Conservation (phyloP, 2,888 invertebrate species). For the Polylopha cassiicola region DNA sequence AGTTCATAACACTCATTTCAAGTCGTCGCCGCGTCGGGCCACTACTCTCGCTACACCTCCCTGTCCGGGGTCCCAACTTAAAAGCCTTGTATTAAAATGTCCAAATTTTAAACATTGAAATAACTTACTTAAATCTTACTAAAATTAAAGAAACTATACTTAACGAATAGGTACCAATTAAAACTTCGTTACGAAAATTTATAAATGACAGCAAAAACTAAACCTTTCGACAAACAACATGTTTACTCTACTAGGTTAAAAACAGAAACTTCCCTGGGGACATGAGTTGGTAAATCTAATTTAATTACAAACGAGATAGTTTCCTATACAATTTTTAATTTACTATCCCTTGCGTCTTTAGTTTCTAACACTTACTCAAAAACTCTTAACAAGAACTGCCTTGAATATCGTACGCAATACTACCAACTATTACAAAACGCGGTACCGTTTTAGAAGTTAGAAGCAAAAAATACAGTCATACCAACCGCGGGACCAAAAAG, state of each 20-base stretch:
- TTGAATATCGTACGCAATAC: constrained; percentile 1
- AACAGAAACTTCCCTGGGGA: constrained; percentile 14
- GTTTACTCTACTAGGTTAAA: constrained; percentile 10
- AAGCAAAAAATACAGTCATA: constrained; percentile 16
- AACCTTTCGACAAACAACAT: constrained; percentile 9
- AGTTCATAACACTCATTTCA: too few species aligned
- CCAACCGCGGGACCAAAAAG: neutral
- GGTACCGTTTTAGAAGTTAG: neutral
- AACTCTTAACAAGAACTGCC: neutral
- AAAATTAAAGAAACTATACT: too few species aligned
- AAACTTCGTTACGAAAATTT: constrained; percentile 18
- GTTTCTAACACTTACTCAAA: too few species aligned
- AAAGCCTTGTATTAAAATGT: too few species aligned
- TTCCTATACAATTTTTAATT: too few species aligned
- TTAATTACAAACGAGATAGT: too few species aligned
- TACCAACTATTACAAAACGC: neutral
- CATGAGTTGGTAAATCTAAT: too few species aligned
- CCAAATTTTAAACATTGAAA: too few species aligned
- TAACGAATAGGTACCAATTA: constrained; percentile 20
- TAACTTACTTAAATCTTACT: too few species aligned
- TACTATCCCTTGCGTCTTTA: constrained; percentile 1
- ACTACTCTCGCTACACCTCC: too few species aligned
- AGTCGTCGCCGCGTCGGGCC: too few species aligned
- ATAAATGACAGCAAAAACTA: constrained; percentile 15
- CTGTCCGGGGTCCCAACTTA: too few species aligned